Percentiles rank a stretch among this genome's conserved stretches.
Evolutionary conservation across 2,888 invertebrate genomes (phyloP).

Genomic region (Anaspis maculata): DNA sequence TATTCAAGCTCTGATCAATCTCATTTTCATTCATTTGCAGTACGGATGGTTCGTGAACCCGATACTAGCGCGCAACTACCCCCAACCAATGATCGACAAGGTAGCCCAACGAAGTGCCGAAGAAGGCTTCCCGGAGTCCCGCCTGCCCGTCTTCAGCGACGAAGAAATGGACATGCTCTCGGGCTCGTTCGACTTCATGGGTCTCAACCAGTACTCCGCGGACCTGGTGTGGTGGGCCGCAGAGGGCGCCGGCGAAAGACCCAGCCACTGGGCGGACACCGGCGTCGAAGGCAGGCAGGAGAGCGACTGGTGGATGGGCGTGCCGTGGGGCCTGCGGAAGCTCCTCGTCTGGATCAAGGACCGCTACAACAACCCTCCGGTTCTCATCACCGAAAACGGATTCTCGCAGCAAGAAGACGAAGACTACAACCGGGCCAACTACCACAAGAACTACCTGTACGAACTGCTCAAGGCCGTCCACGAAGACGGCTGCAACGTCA

Average conservation of each 20-base stretch:
- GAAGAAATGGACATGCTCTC: conserved; percentile 52
- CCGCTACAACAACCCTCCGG: conserved; percentile 42
- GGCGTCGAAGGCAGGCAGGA: neutral
- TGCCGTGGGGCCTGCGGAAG: conserved; percentile 52
- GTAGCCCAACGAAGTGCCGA: conserved; percentile 47
- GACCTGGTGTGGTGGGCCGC: conserved; percentile 28
- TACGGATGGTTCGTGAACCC: conserved; percentile 43
- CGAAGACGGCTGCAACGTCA: conserved; percentile 17
- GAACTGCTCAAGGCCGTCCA: conserved; percentile 11
- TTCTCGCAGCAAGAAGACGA: conserved; percentile 13
- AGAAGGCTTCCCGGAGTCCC: conserved; percentile 44
- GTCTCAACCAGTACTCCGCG: conserved; percentile 58
- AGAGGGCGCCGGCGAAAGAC: conserved; percentile 22
- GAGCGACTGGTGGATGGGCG: conserved; percentile 37
- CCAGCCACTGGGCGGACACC: conserved; percentile 1
- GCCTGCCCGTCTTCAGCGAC: conserved; percentile 52
- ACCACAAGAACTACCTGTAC: conserved; percentile 6
- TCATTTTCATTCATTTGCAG: no score
- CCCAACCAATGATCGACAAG: conserved; percentile 51
- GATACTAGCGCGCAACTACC: conserved; percentile 60
- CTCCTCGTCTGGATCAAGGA: conserved; percentile 44
- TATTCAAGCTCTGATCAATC: no score
- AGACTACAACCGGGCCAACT: neutral
- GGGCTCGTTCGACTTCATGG: conserved; percentile 62
- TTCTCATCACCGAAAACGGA: conserved; percentile 54